Evolutionary conservation across 2,113 vertebrate species (phyloP).

Genomic region (Macrotus californicus): DNA sequence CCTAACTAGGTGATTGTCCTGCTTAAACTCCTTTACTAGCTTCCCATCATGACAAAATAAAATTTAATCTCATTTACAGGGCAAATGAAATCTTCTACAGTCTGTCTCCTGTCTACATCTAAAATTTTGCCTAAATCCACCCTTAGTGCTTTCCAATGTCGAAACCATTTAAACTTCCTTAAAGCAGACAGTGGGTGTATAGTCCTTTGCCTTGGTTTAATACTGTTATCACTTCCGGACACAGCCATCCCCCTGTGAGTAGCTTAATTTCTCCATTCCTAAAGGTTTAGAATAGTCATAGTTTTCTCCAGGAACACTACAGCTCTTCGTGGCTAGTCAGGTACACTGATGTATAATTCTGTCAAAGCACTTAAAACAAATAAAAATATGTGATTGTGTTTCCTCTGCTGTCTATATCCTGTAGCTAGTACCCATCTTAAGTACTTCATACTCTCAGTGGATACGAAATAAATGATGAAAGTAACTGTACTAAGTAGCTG

Average conservation of each 20-base stretch:
- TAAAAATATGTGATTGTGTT: constrained; percentile 11
- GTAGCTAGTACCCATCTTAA: background rate
- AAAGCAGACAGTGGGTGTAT: background rate
- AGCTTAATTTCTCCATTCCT: background rate
- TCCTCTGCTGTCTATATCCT: background rate
- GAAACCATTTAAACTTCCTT: background rate
- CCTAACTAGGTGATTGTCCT: constrained; percentile 7
- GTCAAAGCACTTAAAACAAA: constrained; percentile 13
- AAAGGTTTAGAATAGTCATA: constrained; percentile 5
- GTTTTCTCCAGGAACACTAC: background rate
- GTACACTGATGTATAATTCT: background rate
- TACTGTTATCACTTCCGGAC: background rate
- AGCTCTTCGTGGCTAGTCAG: background rate
- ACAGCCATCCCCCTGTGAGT: background rate
- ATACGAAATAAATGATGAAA: background rate
- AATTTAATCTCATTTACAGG: constrained; percentile 7
- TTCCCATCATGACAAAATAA: background rate
- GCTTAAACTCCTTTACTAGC: constrained; percentile 25
- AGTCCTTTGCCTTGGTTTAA: background rate
- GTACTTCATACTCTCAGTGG: background rate
- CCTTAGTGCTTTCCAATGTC: background rate
- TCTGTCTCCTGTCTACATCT: background rate
- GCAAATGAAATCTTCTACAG: constrained; percentile 13
- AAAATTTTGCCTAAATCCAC: background rate
- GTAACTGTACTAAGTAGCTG: background rate